A percentile compares a stretch with the other conserved stretches of the same genome.
These are phyloP conservation scores for Pogonocherus hispidulus DNA, from an alignment of 2,888 invertebrate genomes.

Conservation along the genomic window DNA sequence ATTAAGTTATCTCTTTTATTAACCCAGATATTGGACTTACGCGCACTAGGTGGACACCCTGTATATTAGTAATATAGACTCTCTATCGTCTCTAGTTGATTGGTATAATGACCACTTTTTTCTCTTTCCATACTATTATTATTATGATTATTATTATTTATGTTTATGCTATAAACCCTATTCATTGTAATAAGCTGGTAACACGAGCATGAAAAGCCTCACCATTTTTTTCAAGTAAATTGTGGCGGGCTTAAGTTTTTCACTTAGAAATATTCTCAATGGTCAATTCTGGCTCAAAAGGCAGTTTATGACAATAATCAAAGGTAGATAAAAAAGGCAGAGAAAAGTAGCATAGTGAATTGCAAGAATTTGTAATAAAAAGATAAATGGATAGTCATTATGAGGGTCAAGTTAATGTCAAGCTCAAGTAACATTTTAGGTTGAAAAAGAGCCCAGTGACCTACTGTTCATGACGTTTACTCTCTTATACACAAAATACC, in stretches of 20 bases:
- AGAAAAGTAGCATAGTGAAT: background rate
- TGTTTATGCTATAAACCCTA: too few relatives aligned
- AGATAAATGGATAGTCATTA: conserved; percentile 13
- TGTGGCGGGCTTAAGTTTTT: conserved; percentile 18
- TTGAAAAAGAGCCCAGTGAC: too few relatives aligned
- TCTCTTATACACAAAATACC: too few relatives aligned
- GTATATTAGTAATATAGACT: too few relatives aligned
- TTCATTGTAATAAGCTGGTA: conserved; percentile 23
- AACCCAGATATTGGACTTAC: too few relatives aligned
- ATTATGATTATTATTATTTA: too few relatives aligned
- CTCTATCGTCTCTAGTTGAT: too few relatives aligned
- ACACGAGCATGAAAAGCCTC: conserved; percentile 18
- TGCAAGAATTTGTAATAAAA: conserved; percentile 9
- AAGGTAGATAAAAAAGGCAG: conserved; percentile 12
- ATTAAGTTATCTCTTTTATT: too few relatives aligned
- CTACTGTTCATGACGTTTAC: too few relatives aligned
- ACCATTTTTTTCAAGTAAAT: conserved; percentile 31
- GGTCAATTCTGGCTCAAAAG: background rate
- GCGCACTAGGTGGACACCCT: too few relatives aligned
- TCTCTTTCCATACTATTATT: too few relatives aligned
- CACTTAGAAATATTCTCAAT: conserved; percentile 18
- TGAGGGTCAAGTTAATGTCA: background rate
- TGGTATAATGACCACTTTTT: too few relatives aligned
- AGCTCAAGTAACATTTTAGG: background rate
- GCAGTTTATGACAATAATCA: conserved; percentile 22